Evolutionary conservation across 1,140 invertebrate genomes (phyloP), one percentile per base, ranked within the genome.

Genomic region (Euwallacea similis): DNA sequence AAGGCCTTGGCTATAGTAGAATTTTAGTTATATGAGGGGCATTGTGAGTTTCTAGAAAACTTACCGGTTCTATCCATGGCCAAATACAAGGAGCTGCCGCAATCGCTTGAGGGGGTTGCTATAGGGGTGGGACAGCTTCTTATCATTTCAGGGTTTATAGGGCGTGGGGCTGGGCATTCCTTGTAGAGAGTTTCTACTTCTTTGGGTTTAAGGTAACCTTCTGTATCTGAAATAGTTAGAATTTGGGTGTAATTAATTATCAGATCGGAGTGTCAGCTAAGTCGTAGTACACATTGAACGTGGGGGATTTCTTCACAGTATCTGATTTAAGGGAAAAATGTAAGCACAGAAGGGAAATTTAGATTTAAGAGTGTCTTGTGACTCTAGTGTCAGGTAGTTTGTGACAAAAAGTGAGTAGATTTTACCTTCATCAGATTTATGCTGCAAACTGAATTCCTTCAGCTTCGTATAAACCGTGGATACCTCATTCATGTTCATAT

Each of bases 391-490:
- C 4, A 33, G 4, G 21, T 33, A 33, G 4, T 33, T n/a, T 7
- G 13, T 58, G 10, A 21, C 10, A 58, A 62, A 42, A n/a, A 13
- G 11, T 41, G 7, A 1, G 0, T 33, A 62, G n/a, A 69, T 55
- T 81, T 75, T 83, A 78, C 83, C 82, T 71, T 84, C 55, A 79
- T 82, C 77, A 41, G 79, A 83, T 73, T 85, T 82, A 43, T 71
- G 64, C 15, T 77, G 76, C 72, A 90, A 87, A 42, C 87, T 89
- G 80, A 93, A 89, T 68, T 91, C 91, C 82, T 93, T 93, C 74
- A 93, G 86, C 80, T 91, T 93, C 77, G 89, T 90, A 77, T 93
- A 93, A 86, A 93, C 91, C 78, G 89, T 93, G 33, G 89, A 89
- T 74, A 93, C 89, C 79, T 94, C 91, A 79, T 91, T 92, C 86